Conservation (phyloP, 35 echinoderm and acorn worm genomes). For the Stichopus chloronotus region DNA sequence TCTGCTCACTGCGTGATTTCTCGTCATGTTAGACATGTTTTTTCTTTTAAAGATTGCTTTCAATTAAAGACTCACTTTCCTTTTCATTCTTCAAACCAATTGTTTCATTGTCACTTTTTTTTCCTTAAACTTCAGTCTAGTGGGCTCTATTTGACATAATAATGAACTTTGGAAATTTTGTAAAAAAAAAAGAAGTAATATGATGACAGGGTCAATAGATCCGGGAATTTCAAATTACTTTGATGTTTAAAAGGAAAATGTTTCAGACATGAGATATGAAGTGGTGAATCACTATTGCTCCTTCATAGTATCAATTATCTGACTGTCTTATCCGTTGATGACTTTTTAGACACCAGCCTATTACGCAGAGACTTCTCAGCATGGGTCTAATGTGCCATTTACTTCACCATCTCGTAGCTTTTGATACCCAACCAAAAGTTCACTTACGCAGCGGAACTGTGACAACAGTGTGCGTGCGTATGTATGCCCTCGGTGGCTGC, state of each 20-base stretch:
- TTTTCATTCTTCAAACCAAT: too few relatives aligned
- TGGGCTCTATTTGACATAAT: too few relatives aligned
- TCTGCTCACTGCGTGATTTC: too few relatives aligned
- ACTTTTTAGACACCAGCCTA: not conserved
- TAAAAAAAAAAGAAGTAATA: too few relatives aligned
- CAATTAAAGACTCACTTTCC: too few relatives aligned
- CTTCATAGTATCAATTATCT: constrained; percentile 9
- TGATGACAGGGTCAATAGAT: too few relatives aligned
- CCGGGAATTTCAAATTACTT: too few relatives aligned
- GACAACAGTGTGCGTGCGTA: not conserved
- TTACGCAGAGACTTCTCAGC: not conserved
- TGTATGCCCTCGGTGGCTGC: not conserved
- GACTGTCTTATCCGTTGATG: not conserved
- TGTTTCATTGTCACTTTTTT: too few relatives aligned
- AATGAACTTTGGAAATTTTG: too few relatives aligned
- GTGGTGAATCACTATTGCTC: not conserved
- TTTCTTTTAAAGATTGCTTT: too few relatives aligned
- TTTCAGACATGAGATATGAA: not conserved
- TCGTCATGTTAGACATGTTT: too few relatives aligned
- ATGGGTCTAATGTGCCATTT: not conserved
- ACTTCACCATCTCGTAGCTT: not conserved
- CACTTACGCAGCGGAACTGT: constrained; percentile 8
- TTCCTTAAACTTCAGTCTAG: too few relatives aligned
- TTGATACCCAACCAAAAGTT: not conserved
- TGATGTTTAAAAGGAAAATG: not conserved